phyloP scores from a whole-genome alignment of 2,888 invertebrate genomes.

The Sphaerophoria taeniata region DNA sequence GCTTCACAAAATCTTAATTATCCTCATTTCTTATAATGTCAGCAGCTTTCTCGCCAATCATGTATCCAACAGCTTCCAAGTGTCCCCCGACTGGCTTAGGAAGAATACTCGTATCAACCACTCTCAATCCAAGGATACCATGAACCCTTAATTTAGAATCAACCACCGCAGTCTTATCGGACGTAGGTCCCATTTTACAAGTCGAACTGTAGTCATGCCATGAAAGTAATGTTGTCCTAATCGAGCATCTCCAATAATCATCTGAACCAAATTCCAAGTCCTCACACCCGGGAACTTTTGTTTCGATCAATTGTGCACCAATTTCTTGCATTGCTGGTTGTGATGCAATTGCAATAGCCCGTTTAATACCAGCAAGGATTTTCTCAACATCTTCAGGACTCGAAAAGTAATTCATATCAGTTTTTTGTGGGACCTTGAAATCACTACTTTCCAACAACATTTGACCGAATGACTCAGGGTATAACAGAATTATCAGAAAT shows the following conservation, averaged over 20 bases:
- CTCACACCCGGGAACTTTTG: conserved; percentile 84
- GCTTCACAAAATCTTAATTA: too few species aligned
- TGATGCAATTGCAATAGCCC: conserved; percentile 84
- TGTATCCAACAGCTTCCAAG: conserved; percentile 87
- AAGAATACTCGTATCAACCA: conserved; percentile 88
- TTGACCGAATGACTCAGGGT: conserved; percentile 89
- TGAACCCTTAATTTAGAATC: conserved; percentile 86
- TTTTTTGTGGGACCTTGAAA: conserved; percentile 85
- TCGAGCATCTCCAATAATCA: conserved; percentile 88
- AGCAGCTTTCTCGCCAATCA: conserved; percentile 89
- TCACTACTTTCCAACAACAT: conserved; percentile 87
- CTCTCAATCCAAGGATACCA: conserved; percentile 85
- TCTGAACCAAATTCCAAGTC: conserved; percentile 84
- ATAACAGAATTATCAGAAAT: conserved; percentile 87
- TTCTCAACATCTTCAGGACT: conserved; percentile 83
- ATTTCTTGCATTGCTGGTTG: conserved; percentile 86
- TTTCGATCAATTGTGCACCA: conserved; percentile 84
- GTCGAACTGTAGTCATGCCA: conserved; percentile 88
- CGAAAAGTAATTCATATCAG: conserved; percentile 85
- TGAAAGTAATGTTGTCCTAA: conserved; percentile 85
- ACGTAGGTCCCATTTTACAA: conserved; percentile 88
- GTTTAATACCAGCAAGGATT: conserved; percentile 85
- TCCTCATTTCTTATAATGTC: conserved; percentile 84
- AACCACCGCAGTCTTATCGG: conserved; percentile 86
- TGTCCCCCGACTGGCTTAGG: conserved; percentile 87